Conservation (phyloP, 1,140 invertebrate species). For the Ceratina calcarata region DNA sequence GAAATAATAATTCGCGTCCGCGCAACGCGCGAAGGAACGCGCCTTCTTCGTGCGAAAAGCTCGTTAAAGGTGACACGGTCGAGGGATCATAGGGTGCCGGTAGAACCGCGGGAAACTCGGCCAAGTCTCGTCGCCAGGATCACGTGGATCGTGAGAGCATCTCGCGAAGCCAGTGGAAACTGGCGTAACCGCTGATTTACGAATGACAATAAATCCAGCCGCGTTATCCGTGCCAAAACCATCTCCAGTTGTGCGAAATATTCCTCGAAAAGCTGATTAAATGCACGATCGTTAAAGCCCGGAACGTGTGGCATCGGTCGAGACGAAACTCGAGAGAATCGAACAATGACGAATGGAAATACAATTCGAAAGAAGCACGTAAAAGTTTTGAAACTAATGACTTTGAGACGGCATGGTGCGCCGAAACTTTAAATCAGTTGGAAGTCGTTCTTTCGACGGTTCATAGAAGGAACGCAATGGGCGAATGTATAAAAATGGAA, state of each 20-base stretch:
- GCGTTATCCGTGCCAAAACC: slow-evolving; percentile 48
- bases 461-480: too few species aligned
- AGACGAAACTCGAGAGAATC: too few species aligned
- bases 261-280: slow-evolving; percentile 58
- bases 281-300: slow-evolving; percentile 57
- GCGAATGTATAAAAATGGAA: too few species aligned
- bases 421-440: too few species aligned
- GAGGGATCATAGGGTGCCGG: neutral
- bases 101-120: neutral
- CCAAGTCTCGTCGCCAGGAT: neutral
- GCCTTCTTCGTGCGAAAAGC: neutral
- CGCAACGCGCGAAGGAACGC: too few species aligned
- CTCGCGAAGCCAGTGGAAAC: neutral
- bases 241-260: slow-evolving; percentile 34
- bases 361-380: too few species aligned
- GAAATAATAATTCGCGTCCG: neutral
- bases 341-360: neutral
- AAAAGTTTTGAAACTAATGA: too few species aligned
- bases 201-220: slow-evolving; percentile 51
- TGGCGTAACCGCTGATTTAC: slow-evolving; percentile 51
- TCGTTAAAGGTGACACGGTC: neutral
- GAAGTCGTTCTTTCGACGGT: too few species aligned
- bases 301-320: slow-evolving; percentile 31
- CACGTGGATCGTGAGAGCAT: neutral
- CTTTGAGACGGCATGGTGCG: too few species aligned